Evolutionary conservation across 2,797 vertebrate species (phyloP), one percentile per base, ranked within the genome.

Genomic region (Columba guinea): DNA sequence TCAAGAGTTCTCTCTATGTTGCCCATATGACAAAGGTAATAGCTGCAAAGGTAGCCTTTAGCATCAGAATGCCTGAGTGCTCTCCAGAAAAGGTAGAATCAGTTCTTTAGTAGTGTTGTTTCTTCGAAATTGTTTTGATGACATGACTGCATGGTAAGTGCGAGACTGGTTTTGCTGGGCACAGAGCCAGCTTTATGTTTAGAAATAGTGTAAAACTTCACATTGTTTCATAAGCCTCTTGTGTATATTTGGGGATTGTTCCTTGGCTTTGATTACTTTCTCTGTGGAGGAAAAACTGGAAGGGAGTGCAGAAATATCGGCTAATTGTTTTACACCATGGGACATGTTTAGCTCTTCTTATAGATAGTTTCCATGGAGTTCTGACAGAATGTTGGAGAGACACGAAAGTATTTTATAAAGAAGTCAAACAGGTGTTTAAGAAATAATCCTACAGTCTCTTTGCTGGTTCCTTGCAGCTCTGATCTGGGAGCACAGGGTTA

Each of bases 171-270:
- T 96, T 84, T 89, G 55, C 82, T 84, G 83, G 90, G 94, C 83
- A 55, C 67, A 62, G 37, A 85, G 77, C 94, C 91, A 94, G 10
- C 39, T 80, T 84, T 77, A 60, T 94, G 79, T 95, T 93, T 94
- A 90, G 94, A 91, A 90, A 87, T 52, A 75, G 53, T 77, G 85
- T 79, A 93, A 94, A 94, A 90, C 49, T 96, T 89, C 2, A 10
- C n/a, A 90, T 96, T 92, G 90, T 96, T 97, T 93, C 70, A 32
- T 95, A 89, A 94, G 56, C 74, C 49, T 88, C 63, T 68, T 90
- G 60, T 80, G 70, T 87, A 12, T 94, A 58, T 90, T 89, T 93
- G 77, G 70, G 77, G 67, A 62, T 91, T 94, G 67, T 91, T 89
- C 35, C 81, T 90, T 87, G 56, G 46, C 53, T 95, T 84, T 84